Base-by-base conservation (phyloP, 2,113 vertebrate species). In the Eurypyga helias region DNA sequence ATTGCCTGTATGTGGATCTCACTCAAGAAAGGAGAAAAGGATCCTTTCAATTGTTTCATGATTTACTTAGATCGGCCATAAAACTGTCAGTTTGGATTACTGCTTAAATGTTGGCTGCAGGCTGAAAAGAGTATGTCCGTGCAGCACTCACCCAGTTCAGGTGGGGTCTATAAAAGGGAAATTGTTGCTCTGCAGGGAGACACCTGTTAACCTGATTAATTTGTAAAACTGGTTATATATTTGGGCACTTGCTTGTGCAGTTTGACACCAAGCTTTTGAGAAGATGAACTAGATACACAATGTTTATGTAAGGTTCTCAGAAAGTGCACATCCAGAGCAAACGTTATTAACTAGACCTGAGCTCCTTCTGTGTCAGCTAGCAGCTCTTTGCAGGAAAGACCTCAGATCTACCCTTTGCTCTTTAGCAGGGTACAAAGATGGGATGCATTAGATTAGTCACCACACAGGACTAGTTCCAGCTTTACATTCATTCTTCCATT, bases 171-270 rank as follows among this genome's bases (percentile, higher is more conserved):
- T 96, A 93, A 94, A 95, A 94, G 85, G 71, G 87, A 93, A 95
- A 95, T 95, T 96, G 93, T 95, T 97, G 61, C 94, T 96, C 90
- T 89, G 26, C 69, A 57, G 78, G 88, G 92, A 97, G 67, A 91
- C 92, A 82, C 61, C n/a, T 84, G 70, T 97, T 97, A 96, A 90
- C 70, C 87, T 72, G 64, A 89, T 60, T 94, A 43, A 93, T 95
- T 90, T 94, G 62, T 95, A 87, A 95, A 94, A 85, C 64, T 78
- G 36, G 76, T 82, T 97, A 78, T 33, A 61, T 95, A 85, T 95
- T 95, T 92, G 82, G 76, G 51, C 87, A 93, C 69, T 70, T 1
- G 0, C 38, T 45, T 72, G 51, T 76, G 75, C 65, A 87, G 88
- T 79, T 52, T 75, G 77, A 86, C 60, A 72, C 67, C 91, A 83